phyloP scores from a whole-genome alignment of 2,797 vertebrate species.

The Acomys russatus region DNA sequence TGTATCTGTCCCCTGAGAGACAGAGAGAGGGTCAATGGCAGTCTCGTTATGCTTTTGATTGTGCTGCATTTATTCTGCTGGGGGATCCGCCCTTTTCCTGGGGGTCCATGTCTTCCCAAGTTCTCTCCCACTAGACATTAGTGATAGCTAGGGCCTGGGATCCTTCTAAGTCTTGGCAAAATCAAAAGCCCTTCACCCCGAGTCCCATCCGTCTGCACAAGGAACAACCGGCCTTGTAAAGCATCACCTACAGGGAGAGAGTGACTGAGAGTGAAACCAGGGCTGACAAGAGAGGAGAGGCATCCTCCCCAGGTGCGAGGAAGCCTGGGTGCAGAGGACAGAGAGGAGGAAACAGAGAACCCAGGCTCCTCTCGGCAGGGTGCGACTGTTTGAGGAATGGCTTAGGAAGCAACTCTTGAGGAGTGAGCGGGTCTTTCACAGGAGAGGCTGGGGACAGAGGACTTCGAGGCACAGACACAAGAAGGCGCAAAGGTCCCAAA shows the following conservation, averaged over 20 bases:
- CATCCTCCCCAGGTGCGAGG: background rate
- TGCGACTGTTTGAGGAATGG: background rate
- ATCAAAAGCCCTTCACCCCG: background rate
- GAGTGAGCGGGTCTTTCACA: background rate
- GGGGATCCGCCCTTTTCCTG: slow-evolving; percentile 14
- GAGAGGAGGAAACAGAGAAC: background rate
- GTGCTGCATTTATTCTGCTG: background rate
- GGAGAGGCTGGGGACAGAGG: background rate
- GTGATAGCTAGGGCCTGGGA: background rate
- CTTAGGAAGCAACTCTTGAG: background rate
- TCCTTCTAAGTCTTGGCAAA: slow-evolving; percentile 55
- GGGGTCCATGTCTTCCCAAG: slow-evolving; percentile 24
- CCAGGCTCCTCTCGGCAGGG: background rate
- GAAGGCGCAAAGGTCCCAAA: background rate
- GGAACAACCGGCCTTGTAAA: background rate
- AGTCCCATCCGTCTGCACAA: background rate
- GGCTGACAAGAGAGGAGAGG: background rate
- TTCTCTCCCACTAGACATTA: slow-evolving; percentile 7
- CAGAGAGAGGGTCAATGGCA: background rate
- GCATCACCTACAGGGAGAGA: accelerated
- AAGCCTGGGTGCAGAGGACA: background rate
- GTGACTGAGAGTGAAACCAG: background rate
- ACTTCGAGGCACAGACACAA: accelerated
- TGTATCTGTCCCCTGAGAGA: background rate
- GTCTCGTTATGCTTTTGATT: too few species aligned